Evolutionary conservation across 2,888 invertebrate species (phyloP), one percentile per base, ranked within the genome.

Genomic region (Erebia epiphron): DNA sequence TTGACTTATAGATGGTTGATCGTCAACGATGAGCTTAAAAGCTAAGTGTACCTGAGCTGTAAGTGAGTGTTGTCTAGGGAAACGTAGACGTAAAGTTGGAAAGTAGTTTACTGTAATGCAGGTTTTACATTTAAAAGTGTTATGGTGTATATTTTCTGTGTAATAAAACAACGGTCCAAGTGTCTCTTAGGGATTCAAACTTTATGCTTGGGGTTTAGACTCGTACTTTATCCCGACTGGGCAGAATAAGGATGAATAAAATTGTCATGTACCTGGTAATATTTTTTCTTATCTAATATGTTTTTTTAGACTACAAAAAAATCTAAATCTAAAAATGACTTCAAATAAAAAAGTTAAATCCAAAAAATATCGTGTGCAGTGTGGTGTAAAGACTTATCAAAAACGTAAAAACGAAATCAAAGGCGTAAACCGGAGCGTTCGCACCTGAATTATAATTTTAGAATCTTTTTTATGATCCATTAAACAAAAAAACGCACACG

Each of bases 31-130:
- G 5, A 35, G 7, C 35, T 35, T 43, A 43, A 43, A 3, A 86
- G 83, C 82, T 82, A 81, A 75, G 79, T 79, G 81, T 88, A 88
- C 87, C 87, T 88, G 86, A 72, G 73, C 77, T 58, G 50, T 61
- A 35, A 7, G 60, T 70, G 67, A 73, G 64, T 67, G 50, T 61
- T 60, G 46, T 64, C 73, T 57, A 21, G 73, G 69, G 73, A 74
- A 63, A 67, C 69, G 65, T 67, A 60, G 52, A 49, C 52, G 60
- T 56, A 56, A 66, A 71, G 18, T 73, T 68, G 52, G 56, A 63
- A 54, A 64, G 16, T 35, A 64, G 64, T n/a, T 64, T 26, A 7
- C n/a, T 41, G n/a, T 41, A 41, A 35, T 26, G 52, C 54, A 50
- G 50, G 54, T 61, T 61, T 46, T 21, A 46, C 18, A 46, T 61